Evolutionary conservation across 1,140 invertebrate genomes (phyloP).

Genomic region (Sminthurides bifidus): DNA sequence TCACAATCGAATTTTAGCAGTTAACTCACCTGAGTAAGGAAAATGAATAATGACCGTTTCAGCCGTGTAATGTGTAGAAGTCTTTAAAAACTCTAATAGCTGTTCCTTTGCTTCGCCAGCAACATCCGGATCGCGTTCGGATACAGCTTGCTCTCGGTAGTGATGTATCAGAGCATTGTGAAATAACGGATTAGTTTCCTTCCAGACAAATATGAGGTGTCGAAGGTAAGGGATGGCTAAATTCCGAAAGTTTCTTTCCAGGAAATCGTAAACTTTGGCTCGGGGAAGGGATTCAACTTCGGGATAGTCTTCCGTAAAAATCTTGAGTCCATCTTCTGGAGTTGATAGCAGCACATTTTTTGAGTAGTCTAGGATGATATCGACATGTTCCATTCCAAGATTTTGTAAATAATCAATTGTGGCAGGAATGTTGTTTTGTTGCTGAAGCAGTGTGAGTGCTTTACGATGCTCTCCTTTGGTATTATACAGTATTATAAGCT

Average conservation of each 20-base stretch:
- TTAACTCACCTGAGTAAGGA: constrained; percentile 55
- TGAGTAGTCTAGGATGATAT: constrained; percentile 89
- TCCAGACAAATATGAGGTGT: constrained; percentile 81
- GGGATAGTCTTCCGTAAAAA: constrained; percentile 82
- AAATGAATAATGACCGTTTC: constrained; percentile 81
- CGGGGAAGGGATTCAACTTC: constrained; percentile 81
- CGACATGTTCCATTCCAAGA: constrained; percentile 69
- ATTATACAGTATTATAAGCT: constrained; percentile 91
- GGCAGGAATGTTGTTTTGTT: constrained; percentile 62
- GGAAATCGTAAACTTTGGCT: constrained; percentile 74
- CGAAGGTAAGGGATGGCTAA: constrained; percentile 87
- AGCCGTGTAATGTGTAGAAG: constrained; percentile 68
- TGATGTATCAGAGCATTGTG: constrained; percentile 83
- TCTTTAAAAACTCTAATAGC: constrained; percentile 69
- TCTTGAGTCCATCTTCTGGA: constrained; percentile 81
- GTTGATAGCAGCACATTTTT: constrained; percentile 76
- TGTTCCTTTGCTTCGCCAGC: constrained; percentile 56
- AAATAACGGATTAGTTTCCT: constrained; percentile 70
- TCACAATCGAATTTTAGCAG: constrained; percentile 4
- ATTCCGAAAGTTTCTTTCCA: constrained; percentile 58
- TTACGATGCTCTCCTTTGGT: constrained; percentile 83
- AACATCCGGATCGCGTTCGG: constrained; percentile 46
- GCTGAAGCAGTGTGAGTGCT: constrained; percentile 75
- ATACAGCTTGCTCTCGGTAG: constrained; percentile 57
- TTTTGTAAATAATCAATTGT: constrained; percentile 88